Conservation (phyloP, 2,113 vertebrate species). For the Antechinus flavipes region DNA sequence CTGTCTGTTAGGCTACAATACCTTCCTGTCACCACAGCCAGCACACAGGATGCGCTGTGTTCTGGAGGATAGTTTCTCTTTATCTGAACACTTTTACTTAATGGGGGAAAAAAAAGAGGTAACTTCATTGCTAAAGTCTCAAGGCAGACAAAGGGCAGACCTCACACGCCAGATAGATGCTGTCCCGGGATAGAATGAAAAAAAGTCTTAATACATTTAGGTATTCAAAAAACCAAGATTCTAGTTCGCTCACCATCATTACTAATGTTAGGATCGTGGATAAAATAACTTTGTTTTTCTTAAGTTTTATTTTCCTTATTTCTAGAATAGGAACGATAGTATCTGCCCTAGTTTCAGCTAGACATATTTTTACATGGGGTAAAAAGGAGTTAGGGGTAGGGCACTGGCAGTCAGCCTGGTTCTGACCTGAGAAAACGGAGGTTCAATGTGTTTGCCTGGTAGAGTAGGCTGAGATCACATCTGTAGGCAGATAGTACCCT, state of each 20-base stretch:
- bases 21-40: not conserved
- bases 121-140: not conserved
- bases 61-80: not conserved
- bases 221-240: not conserved
- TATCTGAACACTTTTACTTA: constrained; percentile 22
- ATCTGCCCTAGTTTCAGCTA: not conserved
- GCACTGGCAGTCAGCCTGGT: not conserved
- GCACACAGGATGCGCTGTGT: not conserved
- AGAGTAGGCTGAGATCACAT: not conserved
- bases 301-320: not conserved
- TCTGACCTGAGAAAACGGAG: not conserved
- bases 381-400: not conserved
- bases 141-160: not conserved
- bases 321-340: not conserved
- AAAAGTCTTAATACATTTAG: not conserved
- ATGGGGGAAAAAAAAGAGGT: not conserved
- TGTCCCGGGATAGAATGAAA: not conserved
- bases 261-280: not conserved
- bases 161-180: not conserved
- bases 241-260: not conserved
- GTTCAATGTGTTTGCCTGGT: not conserved
- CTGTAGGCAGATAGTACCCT: not conserved
- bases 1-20: constrained; percentile 50
- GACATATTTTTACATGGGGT: not conserved
- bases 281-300: not conserved